phyloP scores from a whole-genome alignment of 2,797 vertebrate genomes.

The Erpetoichthys calabaricus region DNA sequence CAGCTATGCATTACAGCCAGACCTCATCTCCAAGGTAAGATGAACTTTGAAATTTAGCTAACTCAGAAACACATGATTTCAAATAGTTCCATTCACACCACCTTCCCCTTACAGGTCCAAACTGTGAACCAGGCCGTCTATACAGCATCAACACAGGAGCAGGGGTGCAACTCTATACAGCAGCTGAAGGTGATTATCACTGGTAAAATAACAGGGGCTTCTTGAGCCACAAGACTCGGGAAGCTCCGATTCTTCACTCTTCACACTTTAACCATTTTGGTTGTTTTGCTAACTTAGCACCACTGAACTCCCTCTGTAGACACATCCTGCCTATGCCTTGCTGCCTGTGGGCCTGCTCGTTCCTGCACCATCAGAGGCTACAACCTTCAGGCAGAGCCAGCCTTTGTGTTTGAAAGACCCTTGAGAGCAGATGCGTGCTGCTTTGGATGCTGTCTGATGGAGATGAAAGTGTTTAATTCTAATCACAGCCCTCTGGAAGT shows the following conservation, averaged over 20 bases:
- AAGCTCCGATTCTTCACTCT: too few species aligned
- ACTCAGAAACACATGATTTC: not conserved
- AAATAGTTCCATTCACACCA: too few species aligned
- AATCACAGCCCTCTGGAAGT: slow-evolving; percentile 34
- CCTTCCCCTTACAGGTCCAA: slow-evolving; percentile 35
- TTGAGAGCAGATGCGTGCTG: slow-evolving; percentile 44
- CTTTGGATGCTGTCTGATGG: slow-evolving; percentile 57
- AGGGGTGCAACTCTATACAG: slow-evolving; percentile 44
- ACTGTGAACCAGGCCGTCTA: slow-evolving; percentile 46
- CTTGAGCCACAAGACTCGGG: too few species aligned
- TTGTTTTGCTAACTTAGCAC: not conserved
- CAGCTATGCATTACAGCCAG: slow-evolving; percentile 47
- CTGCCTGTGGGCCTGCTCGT: slow-evolving; percentile 53
- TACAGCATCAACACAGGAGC: slow-evolving; percentile 43
- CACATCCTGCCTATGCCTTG: slow-evolving; percentile 50
- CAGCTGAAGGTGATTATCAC: slow-evolving; percentile 48
- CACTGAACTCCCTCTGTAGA: slow-evolving; percentile 27
- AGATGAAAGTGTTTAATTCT: slow-evolving; percentile 45
- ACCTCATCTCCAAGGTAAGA: slow-evolving; percentile 50
- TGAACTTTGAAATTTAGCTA: not conserved
- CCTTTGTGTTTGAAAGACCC: slow-evolving; percentile 51
- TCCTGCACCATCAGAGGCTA: slow-evolving; percentile 40
- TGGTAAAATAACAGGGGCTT: too few species aligned
- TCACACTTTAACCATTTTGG: too few species aligned
- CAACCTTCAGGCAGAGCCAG: slow-evolving; percentile 32